Evolutionary conservation across 2,888 invertebrate genomes (phyloP).

Genomic region (Acleris sparsana): DNA sequence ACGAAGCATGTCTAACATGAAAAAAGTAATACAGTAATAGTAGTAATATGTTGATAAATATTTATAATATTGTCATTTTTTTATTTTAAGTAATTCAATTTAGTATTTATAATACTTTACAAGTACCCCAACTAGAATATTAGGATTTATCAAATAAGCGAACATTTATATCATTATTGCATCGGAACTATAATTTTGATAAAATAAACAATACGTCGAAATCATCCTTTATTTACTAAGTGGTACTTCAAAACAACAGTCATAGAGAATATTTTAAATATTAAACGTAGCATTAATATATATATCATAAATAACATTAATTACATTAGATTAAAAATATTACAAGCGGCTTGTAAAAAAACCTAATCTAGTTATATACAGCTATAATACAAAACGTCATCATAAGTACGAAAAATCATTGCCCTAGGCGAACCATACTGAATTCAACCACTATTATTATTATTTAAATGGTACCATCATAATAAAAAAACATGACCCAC

Average conservation of each 20-base stretch:
- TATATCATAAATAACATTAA: conserved; percentile 15
- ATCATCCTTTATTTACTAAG: background rate
- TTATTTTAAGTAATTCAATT: conserved; percentile 66
- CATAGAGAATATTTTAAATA: conserved; percentile 11
- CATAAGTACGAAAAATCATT: conserved; percentile 28
- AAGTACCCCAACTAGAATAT: conserved; percentile 67
- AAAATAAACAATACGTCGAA: conserved; percentile 6
- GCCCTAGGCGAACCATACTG: conserved; percentile 12
- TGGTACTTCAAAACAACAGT: conserved; percentile 17
- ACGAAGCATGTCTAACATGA: conserved; percentile 74
- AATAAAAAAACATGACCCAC: background rate
- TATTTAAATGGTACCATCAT: background rate
- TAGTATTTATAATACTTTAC: conserved; percentile 74
- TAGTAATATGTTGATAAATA: conserved; percentile 75
- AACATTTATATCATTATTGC: conserved; percentile 42
- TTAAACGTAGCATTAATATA: conserved; percentile 8
- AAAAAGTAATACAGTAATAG: conserved; percentile 71
- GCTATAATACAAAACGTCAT: conserved; percentile 68
- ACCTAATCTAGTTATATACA: conserved; percentile 69
- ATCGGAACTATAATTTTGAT: conserved; percentile 5
- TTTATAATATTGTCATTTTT: conserved; percentile 80
- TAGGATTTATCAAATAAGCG: conserved; percentile 62
- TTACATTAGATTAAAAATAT: conserved; percentile 29
- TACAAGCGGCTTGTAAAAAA: conserved; percentile 66
- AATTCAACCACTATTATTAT: background rate